Evolutionary conservation across 2,888 invertebrate genomes (phyloP), one percentile per base, ranked within the genome.

Genomic region (Dasysyrphus albostriatus): DNA sequence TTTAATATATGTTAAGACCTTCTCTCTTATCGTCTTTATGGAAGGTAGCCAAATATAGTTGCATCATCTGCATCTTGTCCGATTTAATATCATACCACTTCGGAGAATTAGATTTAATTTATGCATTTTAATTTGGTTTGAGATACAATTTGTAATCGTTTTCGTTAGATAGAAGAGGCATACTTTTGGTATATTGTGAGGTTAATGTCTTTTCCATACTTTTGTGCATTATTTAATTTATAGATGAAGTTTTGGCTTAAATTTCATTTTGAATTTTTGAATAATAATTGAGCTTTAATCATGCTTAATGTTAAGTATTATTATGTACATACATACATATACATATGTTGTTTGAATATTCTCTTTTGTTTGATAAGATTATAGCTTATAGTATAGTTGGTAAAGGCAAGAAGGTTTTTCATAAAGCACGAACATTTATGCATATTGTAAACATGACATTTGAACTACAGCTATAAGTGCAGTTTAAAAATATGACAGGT

Each of bases 121-220:
- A 83, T 83, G 83, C 78, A 69, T 83, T 83, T 74, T 74, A 83
- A 83, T 78, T 67, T 69, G 32, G 69, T 51, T 59, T 54, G 19
- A 44, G 51, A 83, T 73, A 67, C 54, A 77, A 47, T 39, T 54
- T 54, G 3, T 32, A 54, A 14, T 54, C 14, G 54, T 54, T 3
- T 4, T 14, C 29, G 7, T 54, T 54, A 7, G 7, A 9, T 5
- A 49, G 24, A 54, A 16, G 49, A 19, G 47, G 8, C 3, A 16
- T 47, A 47, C 8, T 51, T 51, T 49, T 24, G 10, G 6, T 49
- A 1, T 49, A 0, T 49, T 49, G 9, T 49, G 19, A 8, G 8
- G 49, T 51, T 9, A 24, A 51, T 51, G 24, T 51, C 10, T 51
- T 51, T 51, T 51, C 14, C 14, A 44, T 54, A 54, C 19, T 49